Evolutionary conservation across 2,113 vertebrate species (phyloP), one percentile per base, ranked within the genome.

Genomic region (Lota lota): DNA sequence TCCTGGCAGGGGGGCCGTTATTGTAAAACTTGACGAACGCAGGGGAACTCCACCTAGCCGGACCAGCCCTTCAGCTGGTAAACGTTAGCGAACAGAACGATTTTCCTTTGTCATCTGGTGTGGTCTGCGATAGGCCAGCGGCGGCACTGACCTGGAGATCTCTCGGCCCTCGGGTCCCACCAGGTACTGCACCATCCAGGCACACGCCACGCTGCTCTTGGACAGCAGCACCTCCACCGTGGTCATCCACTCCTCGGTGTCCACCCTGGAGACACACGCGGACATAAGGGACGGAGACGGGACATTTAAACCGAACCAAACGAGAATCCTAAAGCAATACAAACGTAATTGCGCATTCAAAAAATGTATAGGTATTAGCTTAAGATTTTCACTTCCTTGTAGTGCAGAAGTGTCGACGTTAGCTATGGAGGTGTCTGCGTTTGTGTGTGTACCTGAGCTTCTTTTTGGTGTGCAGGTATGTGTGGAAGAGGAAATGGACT

Each of bases 181-280:
- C 20, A 99, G 92, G 85, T 96, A 98, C 76, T 98, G 96, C 76
- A 96, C 93, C 83, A 99, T 92, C 97, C 97, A 99, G 80, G 98
- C 94, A 72, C 97, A 99, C 7, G 97, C 96, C 83, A 97, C 94
- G 54, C 93, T 93, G 88, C 96, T 98, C 90, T 98, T 99, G 33
- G 95, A 93, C 63, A 99, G 93, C 85, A 99, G 77, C 15, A 95
- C 95, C 88, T 99, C 97, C 67, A 98, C 95, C 12, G 96, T 95
- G 18, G 96, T 93, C 82, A 99, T 96, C 97, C 97, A 99, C 77
- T 99, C 97, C 87, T 98, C 97, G 64, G 96, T 99, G 83, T 99
- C 97, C 83, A 93, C 93, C 91, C 97, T 99, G 74, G 28, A 56
- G 19, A 72, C 50, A 69, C 0, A 18, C 24, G 19, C 15, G n/a